Conservation (phyloP, 2,113 vertebrate species). For the Lepus americanus region DNA sequence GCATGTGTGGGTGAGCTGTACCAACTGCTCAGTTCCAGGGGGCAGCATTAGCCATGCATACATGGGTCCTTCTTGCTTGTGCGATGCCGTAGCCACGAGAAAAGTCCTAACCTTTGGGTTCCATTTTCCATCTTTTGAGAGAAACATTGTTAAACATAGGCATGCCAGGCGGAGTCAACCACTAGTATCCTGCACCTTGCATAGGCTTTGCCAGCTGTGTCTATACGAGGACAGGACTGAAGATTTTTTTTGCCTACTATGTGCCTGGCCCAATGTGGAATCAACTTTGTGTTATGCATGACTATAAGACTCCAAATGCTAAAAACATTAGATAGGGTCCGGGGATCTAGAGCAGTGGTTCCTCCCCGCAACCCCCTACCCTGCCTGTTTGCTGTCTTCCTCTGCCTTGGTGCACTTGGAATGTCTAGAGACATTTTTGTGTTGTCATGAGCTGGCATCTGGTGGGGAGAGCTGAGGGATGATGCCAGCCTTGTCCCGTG, state of each 20-base stretch:
- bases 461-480: neutral
- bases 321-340: neutral
- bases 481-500: neutral
- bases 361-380: neutral
- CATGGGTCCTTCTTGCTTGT: neutral
- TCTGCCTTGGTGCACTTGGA: neutral
- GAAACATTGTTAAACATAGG: neutral
- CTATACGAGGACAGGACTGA: neutral
- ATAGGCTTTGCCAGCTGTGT: neutral
- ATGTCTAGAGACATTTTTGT: neutral
- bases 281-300: conserved; percentile 7
- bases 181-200: neutral
- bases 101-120: neutral
- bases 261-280: neutral
- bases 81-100: neutral
- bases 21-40: neutral
- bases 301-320: neutral
- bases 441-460: neutral
- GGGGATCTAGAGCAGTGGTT: neutral
- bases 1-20: fast-evolving
- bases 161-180: neutral
- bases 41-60: neutral
- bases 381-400: neutral
- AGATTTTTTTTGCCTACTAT: neutral
- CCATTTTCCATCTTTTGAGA: conserved; percentile 15